phyloP scores from a whole-genome alignment of 1,140 invertebrate species.

The Drosophila auraria region DNA sequence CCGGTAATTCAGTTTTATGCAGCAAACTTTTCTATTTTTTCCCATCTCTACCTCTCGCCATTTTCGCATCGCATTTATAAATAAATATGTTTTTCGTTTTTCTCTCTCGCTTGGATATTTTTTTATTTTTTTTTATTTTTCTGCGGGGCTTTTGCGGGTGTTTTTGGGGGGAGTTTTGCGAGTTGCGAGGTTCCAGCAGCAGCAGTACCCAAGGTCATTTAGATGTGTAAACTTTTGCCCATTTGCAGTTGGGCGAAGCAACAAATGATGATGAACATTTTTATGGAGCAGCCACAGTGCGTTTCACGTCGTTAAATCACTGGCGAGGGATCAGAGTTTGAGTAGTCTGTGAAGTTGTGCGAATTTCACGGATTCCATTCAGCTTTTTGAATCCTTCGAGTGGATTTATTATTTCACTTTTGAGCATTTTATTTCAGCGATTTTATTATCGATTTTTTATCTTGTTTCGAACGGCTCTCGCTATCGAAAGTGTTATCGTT shows the following conservation, averaged over 20 bases:
- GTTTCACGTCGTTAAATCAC: slow-evolving; percentile 52
- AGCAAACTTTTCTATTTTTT: slow-evolving; percentile 78
- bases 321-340: slow-evolving; percentile 45
- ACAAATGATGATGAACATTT: slow-evolving; percentile 58
- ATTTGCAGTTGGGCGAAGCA: slow-evolving; percentile 57
- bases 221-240: slow-evolving; percentile 55
- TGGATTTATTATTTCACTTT: slow-evolving; percentile 30
- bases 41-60: slow-evolving; percentile 18
- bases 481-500: too few relatives aligned
- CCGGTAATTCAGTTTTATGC: slow-evolving; percentile 83
- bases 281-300: slow-evolving; percentile 47
- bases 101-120: neutral
- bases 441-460: neutral
- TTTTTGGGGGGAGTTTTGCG: slow-evolving; percentile 13
- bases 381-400: slow-evolving; percentile 1
- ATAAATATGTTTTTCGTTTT: slow-evolving; percentile 46
- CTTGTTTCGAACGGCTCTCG: neutral
- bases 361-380: slow-evolving; percentile 32
- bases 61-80: slow-evolving; percentile 54
- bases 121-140: slow-evolving; percentile 3
- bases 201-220: slow-evolving; percentile 44
- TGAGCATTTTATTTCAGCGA: neutral
- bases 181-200: slow-evolving; percentile 6
- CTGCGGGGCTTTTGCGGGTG: neutral
- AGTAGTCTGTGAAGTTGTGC: slow-evolving; percentile 40